These are phyloP conservation scores for Acanthoscelides obtectus DNA, from an alignment of 2,888 invertebrate genomes.

Conservation along the genomic window DNA sequence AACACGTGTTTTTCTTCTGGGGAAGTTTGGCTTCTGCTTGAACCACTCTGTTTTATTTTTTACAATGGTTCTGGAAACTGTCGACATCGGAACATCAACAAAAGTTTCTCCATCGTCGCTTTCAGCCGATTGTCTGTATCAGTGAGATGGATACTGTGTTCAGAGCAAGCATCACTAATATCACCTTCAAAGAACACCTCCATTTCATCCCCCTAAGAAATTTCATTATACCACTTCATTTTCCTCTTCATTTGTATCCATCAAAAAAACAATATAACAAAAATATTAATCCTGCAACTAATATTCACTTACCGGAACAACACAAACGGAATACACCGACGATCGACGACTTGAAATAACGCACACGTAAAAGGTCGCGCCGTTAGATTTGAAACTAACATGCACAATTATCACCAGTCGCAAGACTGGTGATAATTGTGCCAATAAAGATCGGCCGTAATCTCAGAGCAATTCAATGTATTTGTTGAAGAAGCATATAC, in stretches of 20 bases:
- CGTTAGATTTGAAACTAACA: conserved; percentile 1
- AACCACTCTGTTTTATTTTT: conserved; percentile 1
- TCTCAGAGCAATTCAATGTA: too few species aligned
- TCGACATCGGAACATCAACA: neutral
- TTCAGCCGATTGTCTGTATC: conserved; percentile 1
- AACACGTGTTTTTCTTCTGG: neutral
- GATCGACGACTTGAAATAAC: too few species aligned
- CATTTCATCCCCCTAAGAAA: neutral
- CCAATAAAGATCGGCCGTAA: too few species aligned
- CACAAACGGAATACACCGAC: too few species aligned
- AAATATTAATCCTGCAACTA: too few species aligned
- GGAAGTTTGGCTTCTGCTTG: conserved; percentile 1
- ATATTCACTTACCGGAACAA: too few species aligned
- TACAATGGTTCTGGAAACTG: neutral
- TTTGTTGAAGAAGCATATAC: too few species aligned
- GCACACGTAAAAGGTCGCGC: neutral
- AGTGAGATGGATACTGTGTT: neutral
- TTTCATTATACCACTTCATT: conserved; percentile 3
- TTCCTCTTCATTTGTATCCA: conserved; percentile 1
- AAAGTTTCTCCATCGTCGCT: neutral
- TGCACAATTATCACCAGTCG: neutral
- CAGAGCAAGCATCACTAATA: conserved; percentile 2
- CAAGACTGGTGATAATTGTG: too few species aligned
- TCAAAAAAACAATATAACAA: neutral
- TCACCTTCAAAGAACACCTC: conserved; percentile 1